Evolutionary conservation across 2,888 invertebrate species (phyloP).

Genomic region (Dendrolimus houi): DNA sequence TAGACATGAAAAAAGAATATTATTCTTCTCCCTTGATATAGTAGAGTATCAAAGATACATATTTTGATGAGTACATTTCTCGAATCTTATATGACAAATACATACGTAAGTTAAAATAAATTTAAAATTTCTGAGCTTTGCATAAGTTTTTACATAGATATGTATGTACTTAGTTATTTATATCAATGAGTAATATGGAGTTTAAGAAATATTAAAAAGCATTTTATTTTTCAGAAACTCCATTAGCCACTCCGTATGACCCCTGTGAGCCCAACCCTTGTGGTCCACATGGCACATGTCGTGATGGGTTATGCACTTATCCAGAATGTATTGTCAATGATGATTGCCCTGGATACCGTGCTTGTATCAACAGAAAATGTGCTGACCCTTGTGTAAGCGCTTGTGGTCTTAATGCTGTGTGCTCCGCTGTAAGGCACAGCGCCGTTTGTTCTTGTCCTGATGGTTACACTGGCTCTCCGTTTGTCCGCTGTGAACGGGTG

Average conservation of each 20-base stretch:
- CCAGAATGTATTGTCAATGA: conserved; percentile 93
- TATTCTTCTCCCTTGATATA: no score
- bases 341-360: conserved; percentile 88
- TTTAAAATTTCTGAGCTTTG: no score
- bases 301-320: conserved; percentile 80
- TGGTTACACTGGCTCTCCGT: conserved; percentile 86
- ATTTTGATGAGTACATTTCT: no score
- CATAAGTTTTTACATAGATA: no score
- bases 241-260: conserved; percentile 57
- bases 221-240: conserved; percentile 28
- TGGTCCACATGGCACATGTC: conserved; percentile 81
- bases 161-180: no score
- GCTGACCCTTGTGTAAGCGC: conserved; percentile 88
- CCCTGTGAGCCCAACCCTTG: conserved; percentile 85
- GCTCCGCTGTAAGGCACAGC: conserved; percentile 82
- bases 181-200: no score
- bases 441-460: conserved; percentile 88
- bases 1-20: background rate
- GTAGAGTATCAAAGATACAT: no score
- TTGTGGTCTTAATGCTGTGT: conserved; percentile 90
- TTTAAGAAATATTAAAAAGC: no score
- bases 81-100: no score
- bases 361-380: conserved; percentile 90
- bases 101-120: no score
- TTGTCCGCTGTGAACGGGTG: conserved; percentile 80